Evolutionary conservation across 2,113 vertebrate genomes (phyloP), one percentile per base, ranked within the genome.

Genomic region (Amazona guildingii): DNA sequence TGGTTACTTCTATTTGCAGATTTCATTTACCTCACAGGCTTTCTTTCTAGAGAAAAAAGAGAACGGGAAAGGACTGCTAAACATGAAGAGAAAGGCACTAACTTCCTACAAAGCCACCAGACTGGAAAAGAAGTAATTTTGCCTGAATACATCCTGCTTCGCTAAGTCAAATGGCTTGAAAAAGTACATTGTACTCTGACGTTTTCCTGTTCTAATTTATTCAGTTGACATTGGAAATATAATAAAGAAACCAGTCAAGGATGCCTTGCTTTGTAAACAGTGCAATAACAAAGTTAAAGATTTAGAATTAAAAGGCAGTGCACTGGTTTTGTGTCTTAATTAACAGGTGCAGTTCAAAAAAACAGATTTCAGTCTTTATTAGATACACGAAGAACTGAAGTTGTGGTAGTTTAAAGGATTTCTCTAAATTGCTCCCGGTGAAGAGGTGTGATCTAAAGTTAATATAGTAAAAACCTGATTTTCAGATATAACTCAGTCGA

Each of bases 161-260:
- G 73, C 63, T 86, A 92, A 80, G 29, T 80, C 67, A 86, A 89
- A 80, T 68, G 69, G 21, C 61, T 68, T 62, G 48, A 92, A 82
- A 79, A 83, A 66, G 70, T 88, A 83, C 64, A 94, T 94, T 92
- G 55, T 57, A 35, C 35, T 57, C n/a, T 70, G 28, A 78, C 13
- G 14, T 95, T 88, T 94, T 94, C 51, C 55, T 80, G 41, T 76
- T 93, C 57, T 95, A 89, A 96, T 91, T 96, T 95, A 94, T 85
- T 97, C 92, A 49, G 67, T 74, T 96, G 78, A 82, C 90, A 90
- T 79, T 18, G 52, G 80, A 95, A 94, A 84, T 62, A 73, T 83
- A 88, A 88, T 96, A 95, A 97, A 94, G 92, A 95, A 88, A 94
- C 76, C 83, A 76, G 92, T 87, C 73, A 90, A 94, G 90, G 86